These are phyloP conservation scores for Phrynosoma platyrhinos DNA, from an alignment of 2,113 vertebrate genomes.

Conservation along the genomic window DNA sequence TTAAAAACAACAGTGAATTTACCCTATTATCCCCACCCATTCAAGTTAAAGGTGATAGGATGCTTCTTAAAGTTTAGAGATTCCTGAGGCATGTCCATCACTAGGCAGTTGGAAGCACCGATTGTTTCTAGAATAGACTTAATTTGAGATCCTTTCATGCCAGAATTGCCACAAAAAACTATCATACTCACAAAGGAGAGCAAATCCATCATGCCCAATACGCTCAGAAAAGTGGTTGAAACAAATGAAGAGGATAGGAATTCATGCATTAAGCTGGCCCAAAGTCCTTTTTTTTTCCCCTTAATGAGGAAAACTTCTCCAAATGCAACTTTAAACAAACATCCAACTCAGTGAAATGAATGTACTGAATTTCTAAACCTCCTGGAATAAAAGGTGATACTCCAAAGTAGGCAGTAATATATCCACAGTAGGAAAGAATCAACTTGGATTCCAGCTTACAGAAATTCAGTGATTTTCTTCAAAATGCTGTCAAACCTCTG, in stretches of 20 bases:
- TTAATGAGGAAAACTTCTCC: constrained; percentile 19
- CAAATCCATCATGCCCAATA: constrained; percentile 33
- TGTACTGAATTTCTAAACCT: constrained; percentile 25
- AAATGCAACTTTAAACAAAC: background rate
- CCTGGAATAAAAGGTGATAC: constrained; percentile 26
- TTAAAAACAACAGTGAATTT: no score
- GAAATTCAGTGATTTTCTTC: background rate
- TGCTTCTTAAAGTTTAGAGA: no score
- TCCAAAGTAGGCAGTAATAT: constrained; percentile 22
- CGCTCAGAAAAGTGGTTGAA: background rate
- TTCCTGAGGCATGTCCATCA: background rate
- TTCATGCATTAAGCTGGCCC: background rate
- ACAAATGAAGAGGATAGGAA: constrained; percentile 27
- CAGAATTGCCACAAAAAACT: constrained; percentile 38
- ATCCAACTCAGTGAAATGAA: background rate
- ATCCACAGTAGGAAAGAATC: constrained; percentile 31
- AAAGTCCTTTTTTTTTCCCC: constrained; percentile 12
- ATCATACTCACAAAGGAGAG: constrained; percentile 35
- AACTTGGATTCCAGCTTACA: background rate
- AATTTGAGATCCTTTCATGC: constrained; percentile 45
- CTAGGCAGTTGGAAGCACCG: constrained; percentile 24
- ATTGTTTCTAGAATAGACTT: constrained; percentile 46
- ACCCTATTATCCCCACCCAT: no score
- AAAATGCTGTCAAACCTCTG: background rate
- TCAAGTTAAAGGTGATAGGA: no score